A percentile compares a stretch with the other conserved stretches of the same genome.
phyloP scores from a whole-genome alignment of 2,888 invertebrate genomes.

The Caenorhabditis doughertyi region DNA sequence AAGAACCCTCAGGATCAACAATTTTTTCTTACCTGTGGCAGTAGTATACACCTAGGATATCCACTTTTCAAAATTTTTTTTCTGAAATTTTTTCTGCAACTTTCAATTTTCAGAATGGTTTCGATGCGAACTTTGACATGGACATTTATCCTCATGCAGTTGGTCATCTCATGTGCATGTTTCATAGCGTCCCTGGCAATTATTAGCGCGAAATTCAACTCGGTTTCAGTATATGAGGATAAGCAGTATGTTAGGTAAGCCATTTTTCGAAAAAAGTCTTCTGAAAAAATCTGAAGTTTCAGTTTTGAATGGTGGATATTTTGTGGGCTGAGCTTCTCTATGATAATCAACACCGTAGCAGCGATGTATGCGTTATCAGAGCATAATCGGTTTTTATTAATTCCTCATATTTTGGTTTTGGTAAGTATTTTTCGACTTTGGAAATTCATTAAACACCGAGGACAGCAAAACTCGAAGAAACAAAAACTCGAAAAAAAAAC shows the following conservation, averaged over 20 bases:
- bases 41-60: neutral
- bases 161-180: constrained; percentile 77
- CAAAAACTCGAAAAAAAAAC: neutral
- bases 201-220: constrained; percentile 75
- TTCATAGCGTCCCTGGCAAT: constrained; percentile 77
- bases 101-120: constrained; percentile 71
- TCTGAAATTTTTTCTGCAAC: neutral
- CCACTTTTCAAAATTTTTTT: neutral
- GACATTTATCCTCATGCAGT: constrained; percentile 77
- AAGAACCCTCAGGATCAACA: neutral
- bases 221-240: constrained; percentile 66
- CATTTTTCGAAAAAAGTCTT: neutral
- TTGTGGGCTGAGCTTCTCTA: constrained; percentile 70
- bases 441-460: too few relatives aligned
- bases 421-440: constrained; percentile 63
- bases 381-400: constrained; percentile 66
- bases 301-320: constrained; percentile 75
- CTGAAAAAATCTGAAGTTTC: constrained; percentile 23
- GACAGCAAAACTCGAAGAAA: neutral
- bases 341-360: constrained; percentile 74
- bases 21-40: neutral
- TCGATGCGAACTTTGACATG: constrained; percentile 77
- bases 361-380: constrained; percentile 77
- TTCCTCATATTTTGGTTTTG: constrained; percentile 77
- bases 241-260: constrained; percentile 73